Conservation (phyloP, 30 jellyfish, hydroid and myxozoan species). For the Turritopsis rubra region DNA sequence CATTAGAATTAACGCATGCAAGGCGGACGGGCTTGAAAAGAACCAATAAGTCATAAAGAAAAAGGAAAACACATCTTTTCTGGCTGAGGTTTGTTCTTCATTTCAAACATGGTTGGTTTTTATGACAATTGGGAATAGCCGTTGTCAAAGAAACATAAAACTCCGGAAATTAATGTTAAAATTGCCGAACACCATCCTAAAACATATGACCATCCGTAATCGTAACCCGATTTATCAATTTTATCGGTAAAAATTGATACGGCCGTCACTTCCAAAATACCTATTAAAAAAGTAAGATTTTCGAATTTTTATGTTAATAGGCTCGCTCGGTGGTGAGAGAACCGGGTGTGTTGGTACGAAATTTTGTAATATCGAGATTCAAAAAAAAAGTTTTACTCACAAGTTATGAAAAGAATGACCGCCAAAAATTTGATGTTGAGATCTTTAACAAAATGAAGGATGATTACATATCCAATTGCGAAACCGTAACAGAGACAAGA, state of each 20-base stretch:
- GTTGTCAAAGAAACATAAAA: slow-evolving; percentile 56
- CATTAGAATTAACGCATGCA: too few relatives aligned
- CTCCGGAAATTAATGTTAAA: slow-evolving; percentile 41
- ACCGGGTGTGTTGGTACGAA: neutral
- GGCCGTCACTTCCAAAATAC: slow-evolving; percentile 45
- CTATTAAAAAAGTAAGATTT: slow-evolving; percentile 35
- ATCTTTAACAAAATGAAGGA: slow-evolving; percentile 3
- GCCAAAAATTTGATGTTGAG: slow-evolving; percentile 14
- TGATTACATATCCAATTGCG: neutral
- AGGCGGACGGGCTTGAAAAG: too few relatives aligned
- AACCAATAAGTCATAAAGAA: too few relatives aligned
- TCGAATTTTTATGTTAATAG: too few relatives aligned
- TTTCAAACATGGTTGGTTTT: too few relatives aligned
- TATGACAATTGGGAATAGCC: slow-evolving; percentile 9
- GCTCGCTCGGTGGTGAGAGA: too few relatives aligned
- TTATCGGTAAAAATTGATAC: slow-evolving; percentile 61
- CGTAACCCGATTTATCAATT: slow-evolving; percentile 40
- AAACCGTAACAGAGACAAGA: slow-evolving; percentile 10
- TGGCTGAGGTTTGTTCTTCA: too few relatives aligned
- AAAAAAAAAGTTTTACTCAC: neutral
- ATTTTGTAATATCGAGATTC: too few relatives aligned
- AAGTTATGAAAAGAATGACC: slow-evolving; percentile 1
- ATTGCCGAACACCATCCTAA: slow-evolving; percentile 70
- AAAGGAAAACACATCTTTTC: too few relatives aligned
- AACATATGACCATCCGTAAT: slow-evolving; percentile 69